Evolutionary conservation across 2,797 vertebrate genomes (phyloP).

Genomic region (Pygocentrus nattereri): DNA sequence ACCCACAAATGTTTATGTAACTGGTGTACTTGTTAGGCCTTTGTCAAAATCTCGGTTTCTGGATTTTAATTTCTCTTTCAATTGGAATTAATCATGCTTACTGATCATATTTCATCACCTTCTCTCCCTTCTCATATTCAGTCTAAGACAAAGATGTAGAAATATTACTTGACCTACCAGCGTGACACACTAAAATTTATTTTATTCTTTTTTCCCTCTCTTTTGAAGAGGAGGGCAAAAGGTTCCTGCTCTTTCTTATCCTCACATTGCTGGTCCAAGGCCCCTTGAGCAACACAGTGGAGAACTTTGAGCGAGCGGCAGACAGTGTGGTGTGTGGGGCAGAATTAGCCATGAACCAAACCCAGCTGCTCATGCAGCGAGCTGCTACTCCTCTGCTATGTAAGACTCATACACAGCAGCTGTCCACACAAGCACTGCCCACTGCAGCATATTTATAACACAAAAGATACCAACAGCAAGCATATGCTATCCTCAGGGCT

Average conservation of each 20-base stretch:
- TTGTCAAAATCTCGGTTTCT: background rate
- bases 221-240: constrained; percentile 78
- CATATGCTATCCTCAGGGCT: background rate
- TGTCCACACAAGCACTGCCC: background rate
- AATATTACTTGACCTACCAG: background rate
- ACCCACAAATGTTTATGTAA: background rate
- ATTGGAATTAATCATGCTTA: background rate
- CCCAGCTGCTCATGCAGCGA: constrained; percentile 75
- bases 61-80: background rate
- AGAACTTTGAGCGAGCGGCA: constrained; percentile 80
- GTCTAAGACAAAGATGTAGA: no score
- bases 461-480: background rate
- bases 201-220: background rate
- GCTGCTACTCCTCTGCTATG: constrained; percentile 82
- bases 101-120: background rate
- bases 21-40: background rate
- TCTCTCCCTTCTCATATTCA: background rate
- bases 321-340: constrained; percentile 86
- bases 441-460: background rate
- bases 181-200: background rate
- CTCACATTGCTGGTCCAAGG: constrained; percentile 82
- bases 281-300: constrained; percentile 83
- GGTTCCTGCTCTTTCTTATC: constrained; percentile 78
- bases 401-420: constrained; percentile 68
- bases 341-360: constrained; percentile 89